Evolutionary conservation across 1,140 invertebrate genomes (phyloP).

Genomic region (Drosophila parvula): DNA sequence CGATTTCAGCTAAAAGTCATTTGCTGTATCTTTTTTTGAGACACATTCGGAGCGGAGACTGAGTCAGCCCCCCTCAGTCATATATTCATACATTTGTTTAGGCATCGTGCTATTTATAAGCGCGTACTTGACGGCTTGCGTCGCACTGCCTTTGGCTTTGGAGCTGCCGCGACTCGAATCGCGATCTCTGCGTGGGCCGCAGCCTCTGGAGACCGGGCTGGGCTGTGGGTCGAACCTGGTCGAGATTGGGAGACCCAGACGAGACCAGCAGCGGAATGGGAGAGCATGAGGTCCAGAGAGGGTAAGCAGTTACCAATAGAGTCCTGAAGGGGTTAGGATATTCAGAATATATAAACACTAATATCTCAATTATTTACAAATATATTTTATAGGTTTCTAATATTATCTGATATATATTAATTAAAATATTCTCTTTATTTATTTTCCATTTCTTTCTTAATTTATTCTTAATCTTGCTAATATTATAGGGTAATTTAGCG

Average conservation of each 20-base stretch:
- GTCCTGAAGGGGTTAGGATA: not conserved
- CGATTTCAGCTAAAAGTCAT: conserved; percentile 63
- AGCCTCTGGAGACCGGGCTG: conserved; percentile 14
- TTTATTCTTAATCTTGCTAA: not conserved
- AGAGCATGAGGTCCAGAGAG: not conserved
- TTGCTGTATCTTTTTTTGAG: conserved; percentile 57
- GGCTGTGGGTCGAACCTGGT: conserved; percentile 2
- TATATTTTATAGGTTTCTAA: too few relatives aligned
- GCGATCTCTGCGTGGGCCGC: conserved; percentile 46
- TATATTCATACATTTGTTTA: conserved; percentile 44
- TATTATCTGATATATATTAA: too few relatives aligned
- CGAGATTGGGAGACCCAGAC: not conserved
- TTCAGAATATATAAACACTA: too few relatives aligned
- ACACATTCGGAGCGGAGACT: conserved; percentile 40
- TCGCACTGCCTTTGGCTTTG: conserved; percentile 11
- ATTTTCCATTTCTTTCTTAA: not conserved
- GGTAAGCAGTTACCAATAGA: conserved; percentile 1
- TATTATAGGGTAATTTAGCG: not conserved
- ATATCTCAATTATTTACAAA: too few relatives aligned
- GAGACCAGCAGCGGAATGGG: not conserved
- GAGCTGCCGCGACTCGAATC: not conserved
- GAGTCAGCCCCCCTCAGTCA: conserved; percentile 25
- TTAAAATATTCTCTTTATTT: too few relatives aligned
- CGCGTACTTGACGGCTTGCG: conserved; percentile 67
- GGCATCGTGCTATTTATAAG: conserved; percentile 58